Conservation (phyloP, 2,113 vertebrate species). For the Marmota flaviventris region DNA sequence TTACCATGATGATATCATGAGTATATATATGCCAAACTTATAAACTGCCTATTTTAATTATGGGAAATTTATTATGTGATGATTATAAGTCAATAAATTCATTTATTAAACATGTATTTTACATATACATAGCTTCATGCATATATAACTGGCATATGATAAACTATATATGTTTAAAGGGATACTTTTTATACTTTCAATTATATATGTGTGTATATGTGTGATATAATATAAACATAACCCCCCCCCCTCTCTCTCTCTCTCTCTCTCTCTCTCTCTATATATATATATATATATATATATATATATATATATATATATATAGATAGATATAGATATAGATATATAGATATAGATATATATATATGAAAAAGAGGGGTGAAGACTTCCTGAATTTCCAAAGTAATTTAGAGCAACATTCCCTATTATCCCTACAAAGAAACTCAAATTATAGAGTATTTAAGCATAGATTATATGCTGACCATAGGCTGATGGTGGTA, state of each 20-base stretch:
- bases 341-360: too few relatives aligned
- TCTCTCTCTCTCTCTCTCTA: too few relatives aligned
- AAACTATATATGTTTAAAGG: background rate
- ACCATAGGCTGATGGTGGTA: background rate
- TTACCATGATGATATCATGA: background rate
- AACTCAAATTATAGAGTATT: constrained; percentile 61
- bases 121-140: background rate
- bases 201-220: background rate
- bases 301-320: background rate
- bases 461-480: constrained; percentile 47
- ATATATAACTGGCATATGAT: background rate
- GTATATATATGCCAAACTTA: background rate
- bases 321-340: too few relatives aligned
- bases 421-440: constrained; percentile 37
- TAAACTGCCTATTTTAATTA: background rate
- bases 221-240: background rate
- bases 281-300: background rate
- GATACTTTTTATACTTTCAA: background rate
- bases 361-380: background rate
- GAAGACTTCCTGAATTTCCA: constrained; percentile 21
- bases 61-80: background rate
- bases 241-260: too few relatives aligned
- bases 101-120: background rate
- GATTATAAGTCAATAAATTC: background rate
- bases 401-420: constrained; percentile 45